Percentiles rank a stretch among this genome's conserved stretches.
These are phyloP conservation scores for Hystrix brachyura DNA, from an alignment of 2,113 vertebrate species.

Conservation along the genomic window DNA sequence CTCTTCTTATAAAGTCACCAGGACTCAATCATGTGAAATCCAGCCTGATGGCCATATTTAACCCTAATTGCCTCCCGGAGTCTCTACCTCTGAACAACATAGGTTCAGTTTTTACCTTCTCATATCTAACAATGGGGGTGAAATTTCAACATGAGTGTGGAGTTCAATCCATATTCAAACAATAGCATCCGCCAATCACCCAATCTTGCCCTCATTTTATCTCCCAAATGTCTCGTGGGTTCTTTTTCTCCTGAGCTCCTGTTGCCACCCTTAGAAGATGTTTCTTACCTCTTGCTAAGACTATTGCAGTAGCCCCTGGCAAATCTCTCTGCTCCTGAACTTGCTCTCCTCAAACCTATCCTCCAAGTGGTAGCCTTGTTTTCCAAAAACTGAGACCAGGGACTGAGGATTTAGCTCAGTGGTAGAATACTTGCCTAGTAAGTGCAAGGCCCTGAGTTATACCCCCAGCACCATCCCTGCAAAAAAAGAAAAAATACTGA, in stretches of 20 bases:
- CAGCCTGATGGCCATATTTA: neutral
- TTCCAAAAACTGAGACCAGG: neutral
- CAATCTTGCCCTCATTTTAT: neutral
- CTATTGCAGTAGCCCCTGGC: neutral
- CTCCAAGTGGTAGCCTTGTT: neutral
- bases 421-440: too few species aligned
- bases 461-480: too few species aligned
- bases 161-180: too few species aligned
- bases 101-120: neutral
- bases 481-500: neutral
- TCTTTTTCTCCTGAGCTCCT: neutral
- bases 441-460: too few species aligned
- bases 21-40: neutral
- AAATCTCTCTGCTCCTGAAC: neutral
- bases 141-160: neutral
- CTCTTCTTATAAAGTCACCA: neutral
- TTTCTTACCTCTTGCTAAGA: neutral
- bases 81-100: neutral
- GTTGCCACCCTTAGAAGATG: neutral
- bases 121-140: neutral
- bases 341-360: neutral
- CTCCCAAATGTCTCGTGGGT: neutral
- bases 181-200: neutral
- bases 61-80: neutral
- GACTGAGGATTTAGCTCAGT: too few species aligned